A percentile compares a stretch with the other conserved stretches of the same genome.
These are phyloP conservation scores for Glareola pratincola DNA, from an alignment of 2,113 vertebrate species.

Conservation along the genomic window DNA sequence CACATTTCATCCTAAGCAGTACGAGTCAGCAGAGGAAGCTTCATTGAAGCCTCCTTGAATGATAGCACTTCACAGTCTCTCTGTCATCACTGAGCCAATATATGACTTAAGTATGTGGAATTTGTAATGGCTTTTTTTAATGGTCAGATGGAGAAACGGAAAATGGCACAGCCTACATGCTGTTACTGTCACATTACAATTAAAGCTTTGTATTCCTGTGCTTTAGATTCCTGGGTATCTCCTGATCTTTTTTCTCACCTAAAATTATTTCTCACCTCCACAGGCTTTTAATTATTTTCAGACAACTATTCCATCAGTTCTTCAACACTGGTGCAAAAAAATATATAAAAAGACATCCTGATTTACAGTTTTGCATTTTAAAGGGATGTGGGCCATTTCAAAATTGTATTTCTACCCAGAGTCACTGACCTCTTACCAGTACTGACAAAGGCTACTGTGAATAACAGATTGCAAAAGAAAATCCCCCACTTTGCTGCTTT, in stretches of 20 bases:
- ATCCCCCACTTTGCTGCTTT: not conserved
- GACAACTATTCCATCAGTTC: not conserved
- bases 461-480: not conserved
- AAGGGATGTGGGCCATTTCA: not conserved
- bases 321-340: not conserved
- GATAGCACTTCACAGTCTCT: not conserved
- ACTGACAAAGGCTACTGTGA: not conserved
- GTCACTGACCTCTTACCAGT: not conserved
- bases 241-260: not conserved
- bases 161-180: not conserved
- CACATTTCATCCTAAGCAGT: not conserved
- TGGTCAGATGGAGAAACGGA: not conserved
- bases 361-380: not conserved
- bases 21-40: not conserved
- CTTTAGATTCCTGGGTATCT: not conserved
- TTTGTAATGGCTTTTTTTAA: not conserved
- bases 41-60: not conserved
- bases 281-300: not conserved
- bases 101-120: not conserved
- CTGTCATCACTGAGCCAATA: not conserved
- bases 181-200: not conserved
- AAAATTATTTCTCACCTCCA: not conserved
- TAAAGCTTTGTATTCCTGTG: not conserved
- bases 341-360: not conserved
- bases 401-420: not conserved